Evolutionary conservation across 53 echinoderm and acorn worm genomes (phyloP).

Genomic region (Patiria pectinifera): DNA sequence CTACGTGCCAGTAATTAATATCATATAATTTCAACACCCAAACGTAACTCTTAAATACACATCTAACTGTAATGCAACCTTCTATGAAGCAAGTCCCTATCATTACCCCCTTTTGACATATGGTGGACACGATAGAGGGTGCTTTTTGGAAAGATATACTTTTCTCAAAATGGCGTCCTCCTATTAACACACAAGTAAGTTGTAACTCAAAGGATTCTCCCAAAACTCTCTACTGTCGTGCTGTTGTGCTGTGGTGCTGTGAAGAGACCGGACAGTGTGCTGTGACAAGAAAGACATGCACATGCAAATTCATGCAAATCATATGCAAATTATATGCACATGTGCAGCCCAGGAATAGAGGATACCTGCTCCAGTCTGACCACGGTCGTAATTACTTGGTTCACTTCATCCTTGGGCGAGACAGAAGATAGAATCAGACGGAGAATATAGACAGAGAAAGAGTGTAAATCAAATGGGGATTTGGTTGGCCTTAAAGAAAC

Average conservation of each 20-base stretch:
- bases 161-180: too few relatives aligned
- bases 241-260: slow-evolving; percentile 4
- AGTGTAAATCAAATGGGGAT: background rate
- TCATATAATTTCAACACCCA: too few relatives aligned
- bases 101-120: too few relatives aligned
- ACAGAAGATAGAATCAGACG: slow-evolving; percentile 25
- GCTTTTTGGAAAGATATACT: too few relatives aligned
- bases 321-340: slow-evolving; percentile 19
- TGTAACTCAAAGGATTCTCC: too few relatives aligned
- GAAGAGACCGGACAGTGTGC: background rate
- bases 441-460: slow-evolving; percentile 24
- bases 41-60: too few relatives aligned
- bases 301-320: slow-evolving; percentile 23
- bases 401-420: slow-evolving; percentile 57
- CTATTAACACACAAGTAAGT: too few relatives aligned
- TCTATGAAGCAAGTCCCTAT: too few relatives aligned
- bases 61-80: background rate
- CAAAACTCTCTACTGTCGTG: background rate
- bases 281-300: slow-evolving; percentile 17
- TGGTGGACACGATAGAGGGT: too few relatives aligned
- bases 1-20: too few relatives aligned
- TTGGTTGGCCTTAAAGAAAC: background rate
- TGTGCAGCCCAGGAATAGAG: slow-evolving; percentile 6
- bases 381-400: slow-evolving; percentile 60
- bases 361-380: slow-evolving; percentile 64